Evolutionary conservation across 2,113 vertebrate genomes (phyloP), one percentile per base, ranked within the genome.

Genomic region (Sciurus niger): DNA sequence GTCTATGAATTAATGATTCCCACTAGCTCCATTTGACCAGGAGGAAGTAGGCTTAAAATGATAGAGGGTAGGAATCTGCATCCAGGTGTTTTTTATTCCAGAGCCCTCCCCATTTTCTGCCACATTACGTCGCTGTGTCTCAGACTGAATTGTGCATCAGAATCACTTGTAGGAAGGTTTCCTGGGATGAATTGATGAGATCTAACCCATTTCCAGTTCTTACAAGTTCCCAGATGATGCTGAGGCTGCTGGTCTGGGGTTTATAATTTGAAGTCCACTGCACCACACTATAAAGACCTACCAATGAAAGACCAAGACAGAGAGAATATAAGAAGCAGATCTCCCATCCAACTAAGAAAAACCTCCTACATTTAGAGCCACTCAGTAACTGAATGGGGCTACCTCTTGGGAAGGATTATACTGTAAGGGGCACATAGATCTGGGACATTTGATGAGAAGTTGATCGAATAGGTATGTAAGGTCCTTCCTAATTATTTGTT

Each of bases 391-490:
- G 22, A 46, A 8, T 24, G 46, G 34, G 6, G 8, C 9, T 90
- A 43, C 60, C 32, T 90, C n/a, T 94, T 53, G 40, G 46, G 46
- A 87, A 68, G 28, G 32, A 53, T 43, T 72, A 18, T 37, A 20
- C 7, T 53, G 2, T 43, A 7, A 40, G 32, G 5, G 32, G 48
- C 46, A 43, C 10, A 34, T 10, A 48, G 83, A 43, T 46, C 83
- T 83, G 86, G 73, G 65, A 67, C 48, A 48, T 60, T n/a, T 58
- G 48, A 83, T 80, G 70, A 95, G 37, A 82, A 93, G 16, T 63
- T 85, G 37, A 30, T 46, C 63, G 65, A 58, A 40, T 1, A 4
- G 11, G 37, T 8, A 43, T 60, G 25, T 80, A 53, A 72, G 13
- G 18, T 92, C 40, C 8, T 14, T 74, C 92, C 40, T 53, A 76